Base-by-base conservation (phyloP, 2,113 vertebrate genomes). In the Penelope pileata region DNA sequence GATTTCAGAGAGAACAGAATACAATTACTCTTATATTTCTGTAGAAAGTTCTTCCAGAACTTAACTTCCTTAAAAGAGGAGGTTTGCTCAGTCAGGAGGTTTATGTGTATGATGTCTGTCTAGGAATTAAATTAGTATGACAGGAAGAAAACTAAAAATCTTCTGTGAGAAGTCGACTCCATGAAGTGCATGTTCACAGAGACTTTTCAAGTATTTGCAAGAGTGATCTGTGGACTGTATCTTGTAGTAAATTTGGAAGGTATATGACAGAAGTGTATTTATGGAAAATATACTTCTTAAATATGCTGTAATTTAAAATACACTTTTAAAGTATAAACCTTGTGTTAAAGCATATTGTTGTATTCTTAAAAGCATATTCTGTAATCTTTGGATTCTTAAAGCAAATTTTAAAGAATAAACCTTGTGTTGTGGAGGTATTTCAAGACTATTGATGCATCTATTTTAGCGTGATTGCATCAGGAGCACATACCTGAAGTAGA, bases 381-480 rank as follows among this genome's bases (percentile, higher is more conserved):
- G 48, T 43, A 58, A 45, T 36, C 24, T 56, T 70, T 83, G 16
- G 38, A 38, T 34, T 8, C 17, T 45, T 91, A 42, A 79, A 60
- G 21, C 0, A 0, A 56, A n/a, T 89, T 85, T 85, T 86, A 79
- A 72, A 76, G 14, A 38, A 36, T 58, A 67, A 66, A 50, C 1
- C 1, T 82, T 67, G 27, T 90, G 42, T 83, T 19, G 79, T 26
- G 84, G 36, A 78, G 27, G 7, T 72, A 40, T 32, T 82, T 85
- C 6, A 53, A 70, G 23, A 30, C 27, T 45, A 68, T 63, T 60
- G 6, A 40, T 18, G 5, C 8, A 14, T 45, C 0, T 0, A 4
- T 77, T 80, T 68, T 68, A 63, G 17, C 45, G 23, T 68, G 38
- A 36, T 51, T 82, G 63, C 10, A 85, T 81, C 22, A 66, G 38